Evolutionary conservation across 2,888 invertebrate species (phyloP), one percentile per base, ranked within the genome.

Genomic region (Helicoverpa assulta): DNA sequence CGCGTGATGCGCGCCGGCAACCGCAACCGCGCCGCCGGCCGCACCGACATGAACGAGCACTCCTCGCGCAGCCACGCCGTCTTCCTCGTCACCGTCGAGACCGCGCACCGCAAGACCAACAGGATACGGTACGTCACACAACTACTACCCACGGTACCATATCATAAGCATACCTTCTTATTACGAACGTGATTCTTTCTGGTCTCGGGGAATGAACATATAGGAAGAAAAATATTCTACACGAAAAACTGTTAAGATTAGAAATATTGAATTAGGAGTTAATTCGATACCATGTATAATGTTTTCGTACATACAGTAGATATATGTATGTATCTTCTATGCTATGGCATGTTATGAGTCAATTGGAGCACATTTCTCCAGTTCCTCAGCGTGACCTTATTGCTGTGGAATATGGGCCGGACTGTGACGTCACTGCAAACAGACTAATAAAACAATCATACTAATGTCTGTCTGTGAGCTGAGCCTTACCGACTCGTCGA

Each of bases 11-110:
- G 97, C 82, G 96, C 97, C 56, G 99, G 99, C 62, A 99, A 99
- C 94, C 97, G 97, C 85, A 98, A 99, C 94, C 97, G 99, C 85
- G 98, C 99, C n/a, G 98, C 99, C 59, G 99, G 98, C 33, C 97
- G 98, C 75, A 99, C 99, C 63, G 98, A 99, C 92, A 99, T 99
- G 99, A 99, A 99, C 95, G 99, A 99, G 92, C 99, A 99, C 94
- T 99, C 99, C 86, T 99, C 99, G 51, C 96, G 99, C 76, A 99
- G 99, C 57, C 99, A 99, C 96, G 99, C 99, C 65, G 99, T 99
- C 81, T 99, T 99, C 93, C 98, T 99, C 91, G 98, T 99, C 84
- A 99, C 99, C 62, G 98, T 99, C 56, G 99, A 99, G 96, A 99
- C 99, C 52, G 94, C 95, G 76, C 95, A 96, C 83, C 88, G 92